phyloP scores from a whole-genome alignment of 2,888 invertebrate genomes.

The Hydriomena furcata region DNA sequence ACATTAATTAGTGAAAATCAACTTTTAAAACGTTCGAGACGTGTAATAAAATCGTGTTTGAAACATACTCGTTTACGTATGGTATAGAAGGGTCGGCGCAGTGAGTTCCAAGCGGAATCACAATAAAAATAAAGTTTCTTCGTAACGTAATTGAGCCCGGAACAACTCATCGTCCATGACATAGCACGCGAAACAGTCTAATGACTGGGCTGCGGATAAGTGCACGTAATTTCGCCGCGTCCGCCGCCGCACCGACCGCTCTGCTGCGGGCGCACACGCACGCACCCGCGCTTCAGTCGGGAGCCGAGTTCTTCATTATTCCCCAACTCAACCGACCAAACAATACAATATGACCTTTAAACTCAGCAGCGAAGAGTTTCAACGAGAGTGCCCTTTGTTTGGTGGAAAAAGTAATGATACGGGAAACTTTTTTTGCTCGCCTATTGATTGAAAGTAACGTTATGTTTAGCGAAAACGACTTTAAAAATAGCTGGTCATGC shows the following conservation, averaged over 20 bases:
- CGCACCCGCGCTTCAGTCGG: slow-evolving; percentile 62
- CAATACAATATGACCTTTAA: slow-evolving; percentile 48
- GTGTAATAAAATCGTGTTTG: too few relatives aligned
- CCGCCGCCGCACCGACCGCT: too few relatives aligned
- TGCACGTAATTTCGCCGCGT: slow-evolving; percentile 75
- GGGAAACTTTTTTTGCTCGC: slow-evolving; percentile 23
- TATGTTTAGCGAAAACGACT: slow-evolving; percentile 68
- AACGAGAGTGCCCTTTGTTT: slow-evolving; percentile 1
- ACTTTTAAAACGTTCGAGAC: too few relatives aligned
- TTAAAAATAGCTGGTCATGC: slow-evolving; percentile 52
- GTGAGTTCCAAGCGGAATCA: background rate
- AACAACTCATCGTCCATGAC: slow-evolving; percentile 49
- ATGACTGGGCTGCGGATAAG: slow-evolving; percentile 66
- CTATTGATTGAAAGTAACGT: slow-evolving; percentile 66
- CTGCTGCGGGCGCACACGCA: slow-evolving; percentile 73
- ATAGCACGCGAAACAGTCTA: slow-evolving; percentile 62
- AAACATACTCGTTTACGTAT: too few relatives aligned
- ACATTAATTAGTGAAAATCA: too few relatives aligned
- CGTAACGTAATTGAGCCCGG: slow-evolving; percentile 31
- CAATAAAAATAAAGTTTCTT: slow-evolving; percentile 1
- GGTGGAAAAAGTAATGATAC: slow-evolving; percentile 1
- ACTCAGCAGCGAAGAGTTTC: slow-evolving; percentile 29
- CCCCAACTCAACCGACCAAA: slow-evolving; percentile 22
- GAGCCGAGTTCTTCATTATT: slow-evolving; percentile 49
- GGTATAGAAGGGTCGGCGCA: too few relatives aligned